Conservation (phyloP, 2,797 vertebrate genomes). For the Austrolebias charrua region DNA sequence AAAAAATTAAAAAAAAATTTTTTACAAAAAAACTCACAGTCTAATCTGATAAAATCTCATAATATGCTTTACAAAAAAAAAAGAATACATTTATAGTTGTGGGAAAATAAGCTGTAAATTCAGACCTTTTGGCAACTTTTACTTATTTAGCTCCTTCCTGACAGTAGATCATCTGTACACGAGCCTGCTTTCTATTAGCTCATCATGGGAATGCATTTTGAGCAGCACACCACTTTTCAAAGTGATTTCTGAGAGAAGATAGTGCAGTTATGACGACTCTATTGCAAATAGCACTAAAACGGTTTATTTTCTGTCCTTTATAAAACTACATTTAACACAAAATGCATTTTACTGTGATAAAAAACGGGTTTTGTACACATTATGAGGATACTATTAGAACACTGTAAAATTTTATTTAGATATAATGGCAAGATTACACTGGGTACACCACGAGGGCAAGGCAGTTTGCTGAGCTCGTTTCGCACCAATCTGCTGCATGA, state of each 20-base stretch:
- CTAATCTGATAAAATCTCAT: too few relatives aligned
- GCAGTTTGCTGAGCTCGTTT: conserved; percentile 34
- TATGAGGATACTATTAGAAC: conserved; percentile 14
- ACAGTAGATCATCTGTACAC: conserved; percentile 30
- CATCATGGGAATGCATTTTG: conserved; percentile 35
- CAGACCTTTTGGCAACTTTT: neutral
- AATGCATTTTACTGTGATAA: conserved; percentile 10
- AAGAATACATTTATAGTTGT: too few relatives aligned
- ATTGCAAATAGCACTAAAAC: conserved; percentile 26
- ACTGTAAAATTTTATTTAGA: conserved; percentile 13
- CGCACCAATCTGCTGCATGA: conserved; percentile 33
- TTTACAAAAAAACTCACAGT: too few relatives aligned
- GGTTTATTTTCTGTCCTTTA: conserved; percentile 22
- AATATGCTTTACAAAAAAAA: too few relatives aligned
- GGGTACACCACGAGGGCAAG: conserved; percentile 2
- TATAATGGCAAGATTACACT: conserved; percentile 13
- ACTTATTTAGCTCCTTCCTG: conserved; percentile 10
- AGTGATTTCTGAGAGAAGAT: conserved; percentile 17
- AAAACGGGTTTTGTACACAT: conserved; percentile 11
- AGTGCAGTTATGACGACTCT: conserved; percentile 13
- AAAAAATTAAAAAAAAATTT: too few relatives aligned
- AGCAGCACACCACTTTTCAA: conserved; percentile 34
- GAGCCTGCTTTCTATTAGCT: conserved; percentile 37
- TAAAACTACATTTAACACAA: conserved; percentile 11
- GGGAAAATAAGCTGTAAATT: neutral